These are phyloP conservation scores for Orchestes rusci DNA, from an alignment of 2,888 invertebrate genomes.

Conservation along the genomic window DNA sequence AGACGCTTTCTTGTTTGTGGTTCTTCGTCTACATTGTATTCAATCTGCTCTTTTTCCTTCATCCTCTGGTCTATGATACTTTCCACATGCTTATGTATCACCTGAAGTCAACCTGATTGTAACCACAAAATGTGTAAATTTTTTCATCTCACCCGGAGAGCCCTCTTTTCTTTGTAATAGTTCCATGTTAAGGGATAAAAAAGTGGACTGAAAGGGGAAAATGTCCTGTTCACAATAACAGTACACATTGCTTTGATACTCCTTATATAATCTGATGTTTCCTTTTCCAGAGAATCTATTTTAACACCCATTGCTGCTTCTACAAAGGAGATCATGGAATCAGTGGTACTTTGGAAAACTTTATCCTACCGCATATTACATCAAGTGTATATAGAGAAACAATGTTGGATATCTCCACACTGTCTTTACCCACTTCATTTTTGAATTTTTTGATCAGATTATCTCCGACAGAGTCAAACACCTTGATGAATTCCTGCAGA, in stretches of 20 bases:
- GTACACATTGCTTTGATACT: constrained; percentile 54
- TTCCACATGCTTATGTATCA: constrained; percentile 14
- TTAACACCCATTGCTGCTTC: constrained; percentile 82
- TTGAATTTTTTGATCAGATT: constrained; percentile 52
- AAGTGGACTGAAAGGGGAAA: constrained; percentile 36
- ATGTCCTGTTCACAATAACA: constrained; percentile 32
- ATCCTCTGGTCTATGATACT: constrained; percentile 12
- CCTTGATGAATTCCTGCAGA: constrained; percentile 60
- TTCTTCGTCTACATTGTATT: too few species aligned
- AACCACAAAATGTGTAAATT: too few species aligned
- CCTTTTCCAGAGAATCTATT: constrained; percentile 59
- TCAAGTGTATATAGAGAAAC: constrained; percentile 55
- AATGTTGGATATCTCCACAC: constrained; percentile 54
- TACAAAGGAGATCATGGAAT: constrained; percentile 33
- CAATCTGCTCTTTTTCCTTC: constrained; percentile 1
- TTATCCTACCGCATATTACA: constrained; percentile 52
- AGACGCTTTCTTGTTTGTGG: too few species aligned
- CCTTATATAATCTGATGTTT: constrained; percentile 63
- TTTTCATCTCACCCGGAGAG: constrained; percentile 42
- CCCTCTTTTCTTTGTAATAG: constrained; percentile 46
- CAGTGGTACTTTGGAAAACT: not conserved
- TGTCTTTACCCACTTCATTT: constrained; percentile 38
- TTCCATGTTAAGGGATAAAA: constrained; percentile 51
- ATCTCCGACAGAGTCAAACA: constrained; percentile 58
- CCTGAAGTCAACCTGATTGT: constrained; percentile 6